Conservation (phyloP, 2,113 vertebrate species). For the Centropus unirufus region DNA sequence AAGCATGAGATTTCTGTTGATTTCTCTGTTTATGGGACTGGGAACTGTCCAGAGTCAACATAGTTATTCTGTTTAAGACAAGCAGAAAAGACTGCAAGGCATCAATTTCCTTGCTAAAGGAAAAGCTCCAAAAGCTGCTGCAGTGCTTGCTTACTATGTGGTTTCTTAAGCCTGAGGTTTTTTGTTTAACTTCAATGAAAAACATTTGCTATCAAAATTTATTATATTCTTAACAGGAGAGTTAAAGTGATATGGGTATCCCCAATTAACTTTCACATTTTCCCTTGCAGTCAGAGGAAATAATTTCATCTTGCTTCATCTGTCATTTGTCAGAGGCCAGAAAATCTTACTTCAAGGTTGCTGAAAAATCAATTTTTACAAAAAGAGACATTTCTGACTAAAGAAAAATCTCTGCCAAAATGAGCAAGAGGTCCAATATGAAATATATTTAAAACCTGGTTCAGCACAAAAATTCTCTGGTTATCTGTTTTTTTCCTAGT, state of each 20-base stretch:
- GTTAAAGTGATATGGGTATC: neutral
- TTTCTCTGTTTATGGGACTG: accelerated
- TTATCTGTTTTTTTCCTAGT: no score
- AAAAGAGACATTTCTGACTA: neutral
- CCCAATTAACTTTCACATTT: neutral
- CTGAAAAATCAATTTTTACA: neutral
- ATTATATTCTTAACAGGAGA: neutral
- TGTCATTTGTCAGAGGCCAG: neutral
- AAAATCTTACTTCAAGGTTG: neutral
- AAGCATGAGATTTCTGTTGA: neutral
- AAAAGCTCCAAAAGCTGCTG: neutral
- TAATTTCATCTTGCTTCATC: neutral
- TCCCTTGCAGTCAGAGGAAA: neutral
- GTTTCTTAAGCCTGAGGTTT: neutral
- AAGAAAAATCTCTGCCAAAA: slow-evolving; percentile 31
- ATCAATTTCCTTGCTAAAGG: neutral
- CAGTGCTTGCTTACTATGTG: neutral
- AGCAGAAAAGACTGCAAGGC: neutral
- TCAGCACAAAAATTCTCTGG: neutral
- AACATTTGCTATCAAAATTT: neutral
- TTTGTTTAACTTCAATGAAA: neutral
- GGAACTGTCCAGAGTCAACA: neutral
- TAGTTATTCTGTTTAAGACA: neutral
- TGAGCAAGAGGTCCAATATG: neutral
- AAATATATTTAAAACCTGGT: neutral